A percentile compares a stretch with the other conserved stretches of the same genome.
Conservation (phyloP, 2,888 invertebrate genomes). For the Branchinecta sandiegonensis region DNA sequence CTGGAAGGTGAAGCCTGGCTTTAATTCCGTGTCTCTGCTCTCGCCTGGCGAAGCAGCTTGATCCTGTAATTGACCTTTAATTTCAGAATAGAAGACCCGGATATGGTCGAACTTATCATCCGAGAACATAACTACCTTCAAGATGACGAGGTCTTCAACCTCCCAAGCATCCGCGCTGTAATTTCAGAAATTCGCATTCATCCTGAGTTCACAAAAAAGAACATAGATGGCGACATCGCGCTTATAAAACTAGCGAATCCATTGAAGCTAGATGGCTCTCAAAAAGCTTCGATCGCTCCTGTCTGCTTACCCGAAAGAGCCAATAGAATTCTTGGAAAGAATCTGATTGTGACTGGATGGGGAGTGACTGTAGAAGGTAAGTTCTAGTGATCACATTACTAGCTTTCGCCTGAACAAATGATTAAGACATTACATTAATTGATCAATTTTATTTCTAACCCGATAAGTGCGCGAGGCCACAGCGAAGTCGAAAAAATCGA, state of each 20-base stretch:
- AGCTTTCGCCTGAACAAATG: too few species aligned
- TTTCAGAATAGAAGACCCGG: conserved; percentile 3
- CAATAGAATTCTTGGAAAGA: neutral
- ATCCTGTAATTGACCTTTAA: too few species aligned
- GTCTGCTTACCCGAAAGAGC: conserved; percentile 18
- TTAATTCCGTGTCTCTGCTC: too few species aligned
- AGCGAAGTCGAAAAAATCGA: too few species aligned
- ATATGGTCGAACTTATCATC: conserved; percentile 16
- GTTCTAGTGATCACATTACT: neutral
- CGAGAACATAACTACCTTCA: conserved; percentile 20
- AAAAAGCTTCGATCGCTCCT: conserved; percentile 3
- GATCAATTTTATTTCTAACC: too few species aligned
- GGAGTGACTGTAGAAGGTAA: conserved; percentile 22
- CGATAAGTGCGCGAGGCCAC: too few species aligned
- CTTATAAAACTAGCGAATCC: conserved; percentile 22
- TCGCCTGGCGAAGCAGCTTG: too few species aligned
- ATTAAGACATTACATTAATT: too few species aligned
- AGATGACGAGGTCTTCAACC: conserved; percentile 9
- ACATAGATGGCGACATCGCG: conserved; percentile 21
- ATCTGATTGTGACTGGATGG: conserved; percentile 21
- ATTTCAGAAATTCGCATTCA: conserved; percentile 19
- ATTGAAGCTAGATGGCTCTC: conserved; percentile 13
- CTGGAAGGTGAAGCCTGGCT: too few species aligned
- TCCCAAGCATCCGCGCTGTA: neutral
- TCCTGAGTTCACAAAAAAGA: conserved; percentile 1